These are phyloP conservation scores for Furnarius figulus DNA, from an alignment of 2,113 vertebrate species.

Conservation along the genomic window DNA sequence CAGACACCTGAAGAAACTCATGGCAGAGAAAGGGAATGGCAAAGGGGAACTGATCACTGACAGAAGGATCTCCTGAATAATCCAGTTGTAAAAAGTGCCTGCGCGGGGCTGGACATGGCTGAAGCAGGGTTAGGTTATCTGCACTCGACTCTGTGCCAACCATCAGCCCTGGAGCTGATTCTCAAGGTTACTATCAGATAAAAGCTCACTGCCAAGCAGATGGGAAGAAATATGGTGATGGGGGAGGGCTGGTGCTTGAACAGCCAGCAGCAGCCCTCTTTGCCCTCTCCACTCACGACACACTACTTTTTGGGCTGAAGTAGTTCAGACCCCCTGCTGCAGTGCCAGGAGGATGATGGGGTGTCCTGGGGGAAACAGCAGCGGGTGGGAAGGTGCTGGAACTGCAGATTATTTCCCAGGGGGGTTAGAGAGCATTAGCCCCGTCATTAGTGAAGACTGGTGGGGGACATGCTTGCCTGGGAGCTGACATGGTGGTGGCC, in stretches of 20 bases:
- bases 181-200: slow-evolving; percentile 35
- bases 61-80: neutral
- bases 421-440: neutral
- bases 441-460: neutral
- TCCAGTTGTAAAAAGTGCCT: neutral
- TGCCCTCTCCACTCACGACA: accelerated
- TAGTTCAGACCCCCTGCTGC: neutral
- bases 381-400: neutral
- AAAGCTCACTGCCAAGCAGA: slow-evolving; percentile 11
- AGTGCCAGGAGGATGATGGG: neutral
- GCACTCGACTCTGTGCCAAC: neutral
- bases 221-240: slow-evolving; percentile 49
- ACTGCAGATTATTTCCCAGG: neutral
- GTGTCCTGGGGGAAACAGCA: neutral
- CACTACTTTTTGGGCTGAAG: neutral
- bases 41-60: neutral
- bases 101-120: neutral
- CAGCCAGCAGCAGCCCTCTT: neutral
- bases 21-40: neutral
- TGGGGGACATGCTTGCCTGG: neutral
- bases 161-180: neutral
- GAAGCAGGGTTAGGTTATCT: neutral
- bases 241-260: neutral
- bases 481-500: neutral
- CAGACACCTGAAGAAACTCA: neutral